Percentiles rank a stretch among this genome's conserved stretches.
Evolutionary conservation across 2,797 vertebrate genomes (phyloP).

Genomic region (Chanos chanos): DNA sequence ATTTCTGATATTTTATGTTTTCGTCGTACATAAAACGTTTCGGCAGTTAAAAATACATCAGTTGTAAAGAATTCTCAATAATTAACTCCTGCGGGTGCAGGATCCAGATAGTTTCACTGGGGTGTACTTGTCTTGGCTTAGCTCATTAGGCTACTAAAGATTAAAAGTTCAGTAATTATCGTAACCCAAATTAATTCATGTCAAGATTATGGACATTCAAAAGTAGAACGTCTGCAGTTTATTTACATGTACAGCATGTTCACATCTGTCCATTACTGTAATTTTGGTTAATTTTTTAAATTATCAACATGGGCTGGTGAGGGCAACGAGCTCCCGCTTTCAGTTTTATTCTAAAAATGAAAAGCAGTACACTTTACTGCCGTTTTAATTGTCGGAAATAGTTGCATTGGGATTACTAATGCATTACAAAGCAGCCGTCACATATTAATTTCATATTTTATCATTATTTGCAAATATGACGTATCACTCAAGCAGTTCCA

Average conservation of each 20-base stretch:
- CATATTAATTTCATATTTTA: conserved; percentile 65
- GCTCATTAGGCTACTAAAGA: conserved; percentile 38
- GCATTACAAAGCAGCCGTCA: not conserved
- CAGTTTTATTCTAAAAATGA: no score
- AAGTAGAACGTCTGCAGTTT: conserved; percentile 52
- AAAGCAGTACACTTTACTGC: not conserved
- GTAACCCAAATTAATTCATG: conserved; percentile 16
- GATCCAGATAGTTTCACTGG: not conserved
- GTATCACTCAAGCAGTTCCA: conserved; percentile 38
- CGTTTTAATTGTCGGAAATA: conserved; percentile 72
- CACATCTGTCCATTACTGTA: conserved; percentile 46
- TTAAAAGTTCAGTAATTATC: conserved; percentile 47
- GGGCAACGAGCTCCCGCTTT: not conserved
- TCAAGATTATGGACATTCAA: conserved; percentile 12
- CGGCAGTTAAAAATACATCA: no score
- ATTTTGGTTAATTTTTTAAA: conserved; percentile 80
- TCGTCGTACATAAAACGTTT: no score
- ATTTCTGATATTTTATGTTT: no score
- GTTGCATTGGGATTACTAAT: conserved; percentile 19
- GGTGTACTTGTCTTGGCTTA: not conserved
- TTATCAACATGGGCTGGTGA: conserved; percentile 31
- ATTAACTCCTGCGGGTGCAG: no score
- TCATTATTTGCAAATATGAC: conserved; percentile 77
- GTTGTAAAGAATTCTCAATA: no score
- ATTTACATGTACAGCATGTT: conserved; percentile 69